Evolutionary conservation across 1,140 invertebrate species (phyloP), one percentile per base, ranked within the genome.

Genomic region (Diabrotica undecimpunctata): DNA sequence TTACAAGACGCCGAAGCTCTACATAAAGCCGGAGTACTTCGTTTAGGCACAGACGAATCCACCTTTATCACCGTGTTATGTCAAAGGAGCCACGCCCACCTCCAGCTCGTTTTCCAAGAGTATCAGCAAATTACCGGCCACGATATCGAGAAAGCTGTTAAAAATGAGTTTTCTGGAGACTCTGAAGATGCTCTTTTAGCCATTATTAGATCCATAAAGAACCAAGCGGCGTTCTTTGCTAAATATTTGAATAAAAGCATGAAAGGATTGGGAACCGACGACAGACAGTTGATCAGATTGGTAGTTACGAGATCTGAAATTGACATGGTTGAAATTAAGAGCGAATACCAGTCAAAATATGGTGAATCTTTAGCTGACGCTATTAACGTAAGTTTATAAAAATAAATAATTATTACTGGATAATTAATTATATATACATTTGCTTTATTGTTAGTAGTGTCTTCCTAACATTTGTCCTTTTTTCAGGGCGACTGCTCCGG

Each of bases 161-260:
- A 88, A 61, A 84, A 83, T 50, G 89, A 92, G 77, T 89, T 92
- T 72, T 88, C 87, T 69, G 89, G 90, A 65, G 85, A 83, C 72
- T 74, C 89, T 13, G 81, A 87, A 72, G 82, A 86, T 65, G 88
- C 85, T 14, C 77, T 91, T 37, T 75, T 89, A 53, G 87, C 87
- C 59, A 83, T 90, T 68, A 88, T 93, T 12, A 90, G 90, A 79
- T 90, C 89, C 72, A 89, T 92, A 0, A 86, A 88, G 72, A 93
- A 96, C 76, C 90, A 92, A 76, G 87, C 91, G 7, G 83, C 86
- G 37, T 98, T 93, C 80, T 97, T 96, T 81, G 95, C 95, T 5
- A 88, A 95, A 72, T 86, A 88, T 57, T 81, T 98, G 8, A 88
- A 97, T 77, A 88, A 91, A 72, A 88, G 92, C 6, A 96, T 98